Evolutionary conservation across 2,797 vertebrate genomes (phyloP).

Genomic region (Sternotherus odoratus): DNA sequence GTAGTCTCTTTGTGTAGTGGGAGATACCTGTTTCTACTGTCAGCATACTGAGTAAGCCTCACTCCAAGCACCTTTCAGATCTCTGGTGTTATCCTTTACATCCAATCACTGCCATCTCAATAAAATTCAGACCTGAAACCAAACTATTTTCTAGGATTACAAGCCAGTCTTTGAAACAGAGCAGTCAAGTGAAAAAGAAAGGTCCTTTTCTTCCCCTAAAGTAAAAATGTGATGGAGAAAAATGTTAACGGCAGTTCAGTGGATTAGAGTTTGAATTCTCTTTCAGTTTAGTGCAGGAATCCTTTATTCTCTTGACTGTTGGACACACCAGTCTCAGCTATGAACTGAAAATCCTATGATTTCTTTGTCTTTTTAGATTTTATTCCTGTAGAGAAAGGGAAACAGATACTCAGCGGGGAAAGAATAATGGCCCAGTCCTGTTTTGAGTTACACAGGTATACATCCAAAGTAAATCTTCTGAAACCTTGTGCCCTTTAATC

Average conservation of each 20-base stretch:
- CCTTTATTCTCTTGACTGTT: neutral
- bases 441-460: neutral
- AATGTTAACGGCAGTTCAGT: neutral
- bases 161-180: neutral
- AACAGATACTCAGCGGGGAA: neutral
- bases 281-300: neutral
- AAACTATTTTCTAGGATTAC: conserved; percentile 15
- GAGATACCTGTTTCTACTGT: neutral
- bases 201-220: neutral
- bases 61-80: conserved; percentile 2
- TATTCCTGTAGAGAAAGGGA: neutral
- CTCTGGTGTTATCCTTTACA: neutral
- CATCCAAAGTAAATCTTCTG: neutral
- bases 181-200: neutral
- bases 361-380: neutral
- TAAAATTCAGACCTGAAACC: conserved; percentile 13
- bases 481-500: neutral
- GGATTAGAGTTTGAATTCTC: neutral
- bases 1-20: neutral
- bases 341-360: neutral
- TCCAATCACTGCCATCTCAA: conserved; percentile 15
- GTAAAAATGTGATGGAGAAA: neutral
- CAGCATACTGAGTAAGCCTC: neutral
- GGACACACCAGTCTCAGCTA: neutral
- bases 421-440: neutral